Conservation (phyloP, 2,888 invertebrate genomes). For the Netelia virgata region DNA sequence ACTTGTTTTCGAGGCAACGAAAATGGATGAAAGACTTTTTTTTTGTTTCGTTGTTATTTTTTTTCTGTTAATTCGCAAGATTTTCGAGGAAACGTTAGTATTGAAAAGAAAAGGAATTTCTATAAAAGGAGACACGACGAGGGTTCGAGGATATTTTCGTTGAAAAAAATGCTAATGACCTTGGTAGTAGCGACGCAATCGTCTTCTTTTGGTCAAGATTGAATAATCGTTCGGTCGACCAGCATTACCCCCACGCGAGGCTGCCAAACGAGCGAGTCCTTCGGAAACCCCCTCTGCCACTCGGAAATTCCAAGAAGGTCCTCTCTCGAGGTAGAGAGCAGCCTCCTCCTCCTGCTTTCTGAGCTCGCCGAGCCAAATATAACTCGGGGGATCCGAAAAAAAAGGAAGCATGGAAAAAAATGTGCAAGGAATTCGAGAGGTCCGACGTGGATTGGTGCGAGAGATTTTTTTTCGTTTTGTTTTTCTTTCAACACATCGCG, state of each 20-base stretch:
- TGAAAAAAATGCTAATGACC: neutral
- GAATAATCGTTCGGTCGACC: constrained; percentile 37
- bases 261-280: constrained; percentile 46
- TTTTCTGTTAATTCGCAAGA: too few relatives aligned
- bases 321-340: constrained; percentile 25
- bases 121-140: too few relatives aligned
- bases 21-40: too few relatives aligned
- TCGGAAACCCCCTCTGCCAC: constrained; percentile 49
- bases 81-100: too few relatives aligned
- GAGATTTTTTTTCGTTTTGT: constrained; percentile 39
- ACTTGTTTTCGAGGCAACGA: too few relatives aligned
- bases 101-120: too few relatives aligned
- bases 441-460: constrained; percentile 10
- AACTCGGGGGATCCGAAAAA: constrained; percentile 45
- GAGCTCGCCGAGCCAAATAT: constrained; percentile 63
- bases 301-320: constrained; percentile 65
- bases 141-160: too few relatives aligned
- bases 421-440: constrained; percentile 47
- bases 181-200: neutral
- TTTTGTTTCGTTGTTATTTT: too few relatives aligned
- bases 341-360: neutral
- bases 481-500: neutral
- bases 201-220: constrained; percentile 10
- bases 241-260: constrained; percentile 3
- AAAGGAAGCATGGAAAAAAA: constrained; percentile 31